Conservation (phyloP, 2,888 invertebrate genomes). For the Cheilosia soror region DNA sequence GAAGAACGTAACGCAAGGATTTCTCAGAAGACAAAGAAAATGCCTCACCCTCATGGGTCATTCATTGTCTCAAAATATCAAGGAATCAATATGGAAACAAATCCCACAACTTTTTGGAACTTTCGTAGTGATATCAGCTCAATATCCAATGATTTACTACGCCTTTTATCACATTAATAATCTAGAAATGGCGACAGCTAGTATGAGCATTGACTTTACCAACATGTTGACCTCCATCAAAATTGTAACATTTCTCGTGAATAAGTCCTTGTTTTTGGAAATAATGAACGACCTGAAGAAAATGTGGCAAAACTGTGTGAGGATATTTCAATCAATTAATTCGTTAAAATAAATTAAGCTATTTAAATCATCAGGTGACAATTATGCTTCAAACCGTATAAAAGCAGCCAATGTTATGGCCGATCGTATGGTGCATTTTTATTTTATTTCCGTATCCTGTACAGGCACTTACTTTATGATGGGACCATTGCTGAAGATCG, state of each 20-base stretch:
- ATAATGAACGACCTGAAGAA: slow-evolving; percentile 79
- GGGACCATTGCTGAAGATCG: slow-evolving; percentile 78
- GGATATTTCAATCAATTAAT: not conserved
- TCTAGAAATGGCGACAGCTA: slow-evolving; percentile 80
- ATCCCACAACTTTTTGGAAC: slow-evolving; percentile 50
- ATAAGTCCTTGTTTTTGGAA: slow-evolving; percentile 78
- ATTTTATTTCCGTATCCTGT: slow-evolving; percentile 78
- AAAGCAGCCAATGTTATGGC: slow-evolving; percentile 77
- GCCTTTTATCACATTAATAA: slow-evolving; percentile 79
- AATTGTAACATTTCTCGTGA: slow-evolving; percentile 79
- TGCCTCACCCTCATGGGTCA: slow-evolving; percentile 50
- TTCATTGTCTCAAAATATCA: slow-evolving; percentile 25
- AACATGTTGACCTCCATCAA: slow-evolving; percentile 80
- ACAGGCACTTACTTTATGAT: slow-evolving; percentile 81
- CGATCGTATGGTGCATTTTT: slow-evolving; percentile 77
- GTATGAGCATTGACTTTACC: slow-evolving; percentile 80
- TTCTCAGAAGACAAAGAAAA: slow-evolving; percentile 45
- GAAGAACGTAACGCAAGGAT: slow-evolving; percentile 23
- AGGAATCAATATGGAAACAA: slow-evolving; percentile 31
- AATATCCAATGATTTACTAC: slow-evolving; percentile 80
- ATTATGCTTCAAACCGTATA: slow-evolving; percentile 73
- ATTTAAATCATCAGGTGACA: slow-evolving; percentile 69
- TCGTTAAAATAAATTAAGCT: not conserved
- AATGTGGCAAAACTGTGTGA: slow-evolving; percentile 79
- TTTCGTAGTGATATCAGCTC: slow-evolving; percentile 79